Base-by-base conservation (phyloP, 2,888 invertebrate genomes). In the Amorpha juglandis region DNA sequence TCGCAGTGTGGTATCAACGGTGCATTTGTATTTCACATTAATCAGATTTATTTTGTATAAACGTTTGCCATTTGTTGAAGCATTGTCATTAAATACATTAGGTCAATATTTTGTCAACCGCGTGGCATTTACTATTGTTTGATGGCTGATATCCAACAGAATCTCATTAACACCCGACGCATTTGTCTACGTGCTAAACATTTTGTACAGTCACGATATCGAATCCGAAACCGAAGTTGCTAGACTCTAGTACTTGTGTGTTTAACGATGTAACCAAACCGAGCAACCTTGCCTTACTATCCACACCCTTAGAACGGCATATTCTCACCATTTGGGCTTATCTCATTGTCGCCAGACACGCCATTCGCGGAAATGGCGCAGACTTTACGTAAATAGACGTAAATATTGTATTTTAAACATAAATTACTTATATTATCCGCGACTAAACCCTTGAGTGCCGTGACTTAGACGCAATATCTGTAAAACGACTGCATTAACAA, bases 341-440 rank as follows among this genome's bases (percentile, higher is more conserved):
- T 83, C 83, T 80, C 78, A 79, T 80, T 81, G 84, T 83, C 81
- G 75, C 76, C 75, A 71, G 69, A 71, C 76, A 73, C 74, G 69
- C 65, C 74, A 74, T 77, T 77, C 78, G 78, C 84, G 86, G 86
- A 85, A 85, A 85, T 73, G 78, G 77, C 78, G 71, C 77, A 80
- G 78, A 79, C 77, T 79, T 81, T 82, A 82, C 79, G 81, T 80
- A 84, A 85, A 84, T 81, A 83, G 75, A 82, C 81, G 77, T 80
- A 82, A 83, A 83, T 83, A 83, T 78, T 78, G 73, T 71, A 75
- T 81, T 81, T 78, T 73, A 71, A 80, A 81, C 83, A 82, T 84
- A 83, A 82, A 84, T 83, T 78, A 81, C 74, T 74, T 51, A 67
- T 67, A 51, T 63, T 63, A 63, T 50, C 52, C 27, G 38, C 62